phyloP scores from a whole-genome alignment of 1,140 invertebrate genomes.

The Pectinophora gossypiella region DNA sequence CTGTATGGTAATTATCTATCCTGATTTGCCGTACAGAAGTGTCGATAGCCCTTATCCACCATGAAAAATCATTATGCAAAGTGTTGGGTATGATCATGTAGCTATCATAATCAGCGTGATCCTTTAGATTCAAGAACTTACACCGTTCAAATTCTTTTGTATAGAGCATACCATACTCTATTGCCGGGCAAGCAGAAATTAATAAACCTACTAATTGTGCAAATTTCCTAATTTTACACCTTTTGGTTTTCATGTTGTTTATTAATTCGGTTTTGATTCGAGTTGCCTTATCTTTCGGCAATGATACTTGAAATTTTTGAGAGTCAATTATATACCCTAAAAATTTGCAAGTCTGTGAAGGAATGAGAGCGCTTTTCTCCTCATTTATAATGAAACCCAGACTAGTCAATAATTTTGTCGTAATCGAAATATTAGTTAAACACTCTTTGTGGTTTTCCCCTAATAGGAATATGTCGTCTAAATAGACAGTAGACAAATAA shows the following conservation, averaged over 20 bases:
- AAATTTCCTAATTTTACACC: constrained; percentile 3
- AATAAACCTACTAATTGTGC: constrained; percentile 4
- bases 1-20: too few species aligned
- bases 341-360: too few species aligned
- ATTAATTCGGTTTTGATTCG: neutral
- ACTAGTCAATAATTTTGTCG: neutral
- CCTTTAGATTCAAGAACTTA: too few species aligned
- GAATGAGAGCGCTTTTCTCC: neutral
- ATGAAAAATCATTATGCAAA: too few species aligned
- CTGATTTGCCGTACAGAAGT: too few species aligned
- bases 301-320: neutral
- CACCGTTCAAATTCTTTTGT: too few species aligned
- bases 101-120: too few species aligned
- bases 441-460: neutral
- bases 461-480: constrained; percentile 4
- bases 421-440: neutral
- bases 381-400: constrained; percentile 5
- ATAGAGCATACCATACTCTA: constrained; percentile 6
- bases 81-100: too few species aligned
- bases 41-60: too few species aligned
- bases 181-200: constrained; percentile 5
- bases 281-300: neutral
- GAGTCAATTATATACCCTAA: neutral
- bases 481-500: neutral
- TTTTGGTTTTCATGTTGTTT: neutral